A percentile compares a stretch with the other conserved stretches of the same genome.
Evolutionary conservation across 1,140 invertebrate genomes (phyloP).

Genomic region (Drosophila erecta): DNA sequence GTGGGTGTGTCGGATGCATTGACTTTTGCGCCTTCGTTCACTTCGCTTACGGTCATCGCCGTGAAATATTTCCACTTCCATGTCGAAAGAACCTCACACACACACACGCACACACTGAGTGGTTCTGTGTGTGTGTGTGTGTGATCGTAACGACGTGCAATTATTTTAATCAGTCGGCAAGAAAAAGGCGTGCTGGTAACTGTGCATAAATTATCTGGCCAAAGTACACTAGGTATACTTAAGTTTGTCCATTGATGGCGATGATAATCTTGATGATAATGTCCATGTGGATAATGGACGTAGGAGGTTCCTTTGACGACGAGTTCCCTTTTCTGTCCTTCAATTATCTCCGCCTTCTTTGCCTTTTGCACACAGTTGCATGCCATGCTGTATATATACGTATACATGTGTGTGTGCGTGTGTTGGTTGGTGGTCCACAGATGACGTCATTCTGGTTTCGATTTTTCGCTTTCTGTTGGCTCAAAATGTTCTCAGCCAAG

Average conservation of each 20-base stretch:
- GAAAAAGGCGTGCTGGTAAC: conserved; percentile 38
- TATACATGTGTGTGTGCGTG: neutral
- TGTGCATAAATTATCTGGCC: conserved; percentile 35
- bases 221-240: neutral
- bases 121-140: neutral
- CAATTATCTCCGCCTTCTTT: conserved; percentile 15
- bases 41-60: conserved; percentile 33
- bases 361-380: neutral
- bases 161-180: conserved; percentile 42
- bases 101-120: neutral
- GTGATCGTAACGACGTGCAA: conserved; percentile 36
- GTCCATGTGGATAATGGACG: neutral
- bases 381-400: neutral
- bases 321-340: conserved; percentile 10
- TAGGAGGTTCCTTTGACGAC: conserved; percentile 13
- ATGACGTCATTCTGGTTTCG: conserved; percentile 20
- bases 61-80: conserved; percentile 33
- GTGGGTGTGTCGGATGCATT: conserved; percentile 17
- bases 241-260: neutral
- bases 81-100: neutral
- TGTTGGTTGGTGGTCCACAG: neutral
- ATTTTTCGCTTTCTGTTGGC: conserved; percentile 1
- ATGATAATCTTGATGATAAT: conserved; percentile 4
- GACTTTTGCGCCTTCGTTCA: conserved; percentile 37
- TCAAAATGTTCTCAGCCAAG: conserved; percentile 6